phyloP scores from a whole-genome alignment of 2,888 invertebrate species.

The Ecdyonurus torrentis region DNA sequence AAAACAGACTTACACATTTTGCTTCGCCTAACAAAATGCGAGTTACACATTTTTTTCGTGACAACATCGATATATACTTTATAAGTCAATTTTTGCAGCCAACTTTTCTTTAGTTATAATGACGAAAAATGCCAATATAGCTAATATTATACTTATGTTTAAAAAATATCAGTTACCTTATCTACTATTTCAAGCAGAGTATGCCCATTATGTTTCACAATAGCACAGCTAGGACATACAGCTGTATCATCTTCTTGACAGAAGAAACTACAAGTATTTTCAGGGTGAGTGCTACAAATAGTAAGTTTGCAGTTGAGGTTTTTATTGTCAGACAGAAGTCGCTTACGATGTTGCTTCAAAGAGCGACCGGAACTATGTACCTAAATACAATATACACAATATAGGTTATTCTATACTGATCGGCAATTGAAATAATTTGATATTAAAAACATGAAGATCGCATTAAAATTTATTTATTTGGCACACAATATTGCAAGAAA shows the following conservation, averaged over 20 bases:
- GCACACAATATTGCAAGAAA: neutral
- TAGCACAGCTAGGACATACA: neutral
- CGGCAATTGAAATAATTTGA: neutral
- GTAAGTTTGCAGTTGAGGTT: neutral
- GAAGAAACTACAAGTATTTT: neutral
- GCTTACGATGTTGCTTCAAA: neutral
- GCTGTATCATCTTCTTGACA: neutral
- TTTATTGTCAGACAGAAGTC: neutral
- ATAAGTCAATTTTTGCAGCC: no score
- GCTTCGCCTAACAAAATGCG: no score
- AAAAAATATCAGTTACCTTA: no score
- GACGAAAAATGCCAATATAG: no score
- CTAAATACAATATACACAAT: no score
- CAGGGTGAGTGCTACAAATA: neutral
- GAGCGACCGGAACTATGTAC: neutral
- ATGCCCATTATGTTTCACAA: neutral
- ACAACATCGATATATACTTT: no score
- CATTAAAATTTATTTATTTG: neutral
- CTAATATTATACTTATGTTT: no score
- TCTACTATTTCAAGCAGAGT: neutral
- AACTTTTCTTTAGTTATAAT: no score
- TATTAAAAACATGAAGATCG: neutral
- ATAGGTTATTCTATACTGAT: no score
- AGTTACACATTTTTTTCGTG: no score
- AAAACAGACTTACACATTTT: no score